These are phyloP conservation scores for Melanotus villosus DNA, from an alignment of 2,888 invertebrate species.

Conservation along the genomic window DNA sequence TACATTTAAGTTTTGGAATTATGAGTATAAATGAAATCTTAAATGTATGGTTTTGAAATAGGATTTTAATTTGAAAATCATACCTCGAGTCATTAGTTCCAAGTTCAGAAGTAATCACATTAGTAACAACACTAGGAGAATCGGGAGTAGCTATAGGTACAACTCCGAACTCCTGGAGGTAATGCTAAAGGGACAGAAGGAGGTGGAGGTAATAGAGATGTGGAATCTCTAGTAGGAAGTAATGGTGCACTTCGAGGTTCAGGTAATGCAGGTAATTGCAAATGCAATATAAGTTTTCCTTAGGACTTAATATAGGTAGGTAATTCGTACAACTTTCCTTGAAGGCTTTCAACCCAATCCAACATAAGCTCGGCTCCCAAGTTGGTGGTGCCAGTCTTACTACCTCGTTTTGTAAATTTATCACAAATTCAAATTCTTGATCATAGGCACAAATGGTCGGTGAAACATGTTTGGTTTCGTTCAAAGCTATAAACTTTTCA, in stretches of 20 bases:
- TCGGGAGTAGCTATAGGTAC: constrained; percentile 64
- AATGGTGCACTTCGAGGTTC: constrained; percentile 73
- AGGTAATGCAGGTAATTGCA: too few relatives aligned
- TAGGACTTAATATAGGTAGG: constrained; percentile 82
- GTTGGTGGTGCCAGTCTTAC: constrained; percentile 85
- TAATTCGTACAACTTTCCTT: constrained; percentile 83
- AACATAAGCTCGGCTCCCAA: constrained; percentile 89
- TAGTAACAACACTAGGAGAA: constrained; percentile 13
- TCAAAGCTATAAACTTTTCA: constrained; percentile 78
- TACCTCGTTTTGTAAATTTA: constrained; percentile 78
- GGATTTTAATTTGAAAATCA: too few relatives aligned
- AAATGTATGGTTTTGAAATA: too few relatives aligned
- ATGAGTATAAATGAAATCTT: too few relatives aligned
- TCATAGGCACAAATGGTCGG: constrained; percentile 85
- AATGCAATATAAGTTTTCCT: constrained; percentile 87
- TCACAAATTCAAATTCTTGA: constrained; percentile 85
- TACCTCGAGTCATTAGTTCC: constrained; percentile 2
- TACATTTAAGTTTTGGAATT: too few relatives aligned
- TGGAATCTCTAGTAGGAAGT: constrained; percentile 84
- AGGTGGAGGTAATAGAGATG: constrained; percentile 84
- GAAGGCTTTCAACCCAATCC: constrained; percentile 88
- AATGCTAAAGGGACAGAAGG: constrained; percentile 77
- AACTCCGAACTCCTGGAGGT: constrained; percentile 79
- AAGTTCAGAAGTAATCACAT: neutral
- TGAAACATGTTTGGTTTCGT: constrained; percentile 82